Percentiles rank a stretch among this genome's conserved stretches.
These are phyloP conservation scores for Malurus elegans DNA, from an alignment of 2,113 vertebrate genomes.

Conservation along the genomic window DNA sequence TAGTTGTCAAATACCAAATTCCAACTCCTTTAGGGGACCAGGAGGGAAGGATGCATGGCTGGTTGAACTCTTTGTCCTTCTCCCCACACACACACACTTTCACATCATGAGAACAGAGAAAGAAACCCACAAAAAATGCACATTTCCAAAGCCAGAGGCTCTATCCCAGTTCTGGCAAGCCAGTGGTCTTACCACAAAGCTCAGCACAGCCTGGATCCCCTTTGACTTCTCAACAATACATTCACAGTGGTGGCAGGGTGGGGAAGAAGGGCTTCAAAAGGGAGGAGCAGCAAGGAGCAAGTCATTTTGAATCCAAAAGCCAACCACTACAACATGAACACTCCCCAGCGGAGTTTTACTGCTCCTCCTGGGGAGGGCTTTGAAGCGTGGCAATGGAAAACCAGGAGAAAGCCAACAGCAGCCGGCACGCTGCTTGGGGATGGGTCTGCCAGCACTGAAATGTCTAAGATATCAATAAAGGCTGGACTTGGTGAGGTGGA, in stretches of 20 bases:
- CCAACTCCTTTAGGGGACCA: neutral
- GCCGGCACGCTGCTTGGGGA: fast-evolving
- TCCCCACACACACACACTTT: neutral
- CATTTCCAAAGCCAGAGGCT: slow-evolving; percentile 24
- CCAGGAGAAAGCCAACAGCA: neutral
- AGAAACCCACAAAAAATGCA: slow-evolving; percentile 50
- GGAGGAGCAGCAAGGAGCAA: slow-evolving; percentile 6
- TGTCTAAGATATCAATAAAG: neutral
- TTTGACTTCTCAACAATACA: slow-evolving; percentile 31
- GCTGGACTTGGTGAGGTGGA: neutral
- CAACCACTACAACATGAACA: neutral
- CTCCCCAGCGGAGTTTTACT: neutral
- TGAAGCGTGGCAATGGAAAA: neutral
- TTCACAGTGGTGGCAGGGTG: neutral
- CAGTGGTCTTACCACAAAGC: slow-evolving; percentile 27
- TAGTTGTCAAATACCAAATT: slow-evolving; percentile 30
- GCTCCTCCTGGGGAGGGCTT: neutral
- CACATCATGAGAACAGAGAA: slow-evolving; percentile 2
- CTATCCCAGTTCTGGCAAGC: neutral
- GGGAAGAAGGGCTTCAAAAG: slow-evolving; percentile 22
- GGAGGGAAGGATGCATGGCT: neutral
- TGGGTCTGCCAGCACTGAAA: neutral
- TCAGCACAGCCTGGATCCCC: neutral
- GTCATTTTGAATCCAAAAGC: slow-evolving; percentile 12
- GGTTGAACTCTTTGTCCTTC: slow-evolving; percentile 35